These are phyloP conservation scores for Leptarthrus brevirostris DNA, from an alignment of 2,888 invertebrate species.

Conservation along the genomic window DNA sequence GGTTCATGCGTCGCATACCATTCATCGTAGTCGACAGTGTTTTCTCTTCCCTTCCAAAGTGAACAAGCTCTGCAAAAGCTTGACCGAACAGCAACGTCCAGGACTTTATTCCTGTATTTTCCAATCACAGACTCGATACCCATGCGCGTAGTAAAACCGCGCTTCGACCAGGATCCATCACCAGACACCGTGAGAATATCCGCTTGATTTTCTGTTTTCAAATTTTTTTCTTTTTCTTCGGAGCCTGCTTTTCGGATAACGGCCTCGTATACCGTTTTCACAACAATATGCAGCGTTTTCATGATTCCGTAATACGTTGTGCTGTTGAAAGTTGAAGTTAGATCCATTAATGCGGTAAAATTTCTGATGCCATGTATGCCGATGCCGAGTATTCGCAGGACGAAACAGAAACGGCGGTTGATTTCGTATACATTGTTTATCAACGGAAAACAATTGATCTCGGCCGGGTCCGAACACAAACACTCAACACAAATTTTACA, in stretches of 20 bases:
- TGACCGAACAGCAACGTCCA: background rate
- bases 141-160: slow-evolving; percentile 28
- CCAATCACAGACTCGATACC: slow-evolving; percentile 19
- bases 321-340: background rate
- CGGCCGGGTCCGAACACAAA: background rate
- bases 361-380: background rate
- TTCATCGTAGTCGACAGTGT: slow-evolving; percentile 1
- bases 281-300: background rate
- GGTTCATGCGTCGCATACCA: background rate
- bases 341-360: background rate
- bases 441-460: background rate
- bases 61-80: background rate
- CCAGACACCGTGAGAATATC: slow-evolving; percentile 25
- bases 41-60: background rate
- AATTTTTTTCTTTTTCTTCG: background rate
- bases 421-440: background rate
- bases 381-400: background rate
- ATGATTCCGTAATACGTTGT: background rate
- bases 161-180: slow-evolving; percentile 23
- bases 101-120: slow-evolving; percentile 13
- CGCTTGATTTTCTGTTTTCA: background rate
- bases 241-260: background rate
- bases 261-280: background rate
- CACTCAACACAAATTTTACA: slow-evolving; percentile 7
- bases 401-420: background rate